These are phyloP conservation scores for Montipora capricornis DNA, from an alignment of 64 coral and sea anemone species.

Conservation along the genomic window DNA sequence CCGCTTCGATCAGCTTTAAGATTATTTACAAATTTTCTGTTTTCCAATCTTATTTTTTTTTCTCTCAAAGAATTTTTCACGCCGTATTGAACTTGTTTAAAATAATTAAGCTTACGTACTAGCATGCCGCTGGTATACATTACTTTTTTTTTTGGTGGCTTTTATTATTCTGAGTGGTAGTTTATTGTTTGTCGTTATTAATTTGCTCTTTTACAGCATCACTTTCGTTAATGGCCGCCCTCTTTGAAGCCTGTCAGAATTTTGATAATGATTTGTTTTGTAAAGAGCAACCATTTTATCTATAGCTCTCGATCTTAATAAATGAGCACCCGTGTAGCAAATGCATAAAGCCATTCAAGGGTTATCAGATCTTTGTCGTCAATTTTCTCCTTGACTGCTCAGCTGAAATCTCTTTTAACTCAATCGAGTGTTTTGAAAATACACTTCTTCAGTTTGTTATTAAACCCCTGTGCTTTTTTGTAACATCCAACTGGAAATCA, in stretches of 20 bases:
- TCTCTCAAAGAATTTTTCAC: too few species aligned
- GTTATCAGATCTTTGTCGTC: neutral
- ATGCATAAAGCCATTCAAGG: too few species aligned
- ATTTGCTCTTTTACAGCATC: neutral
- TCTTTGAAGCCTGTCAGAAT: neutral
- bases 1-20: too few species aligned
- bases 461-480: neutral
- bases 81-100: too few species aligned
- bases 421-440: neutral
- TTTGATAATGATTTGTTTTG: neutral
- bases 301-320: neutral
- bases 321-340: neutral
- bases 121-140: too few species aligned
- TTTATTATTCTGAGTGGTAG: too few species aligned
- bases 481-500: neutral
- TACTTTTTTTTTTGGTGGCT: too few species aligned
- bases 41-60: too few species aligned
- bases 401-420: too few species aligned
- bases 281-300: slow-evolving; percentile 14
- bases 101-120: too few species aligned
- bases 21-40: too few species aligned
- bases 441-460: neutral
- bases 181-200: neutral
- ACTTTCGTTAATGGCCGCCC: too few species aligned
- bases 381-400: neutral